phyloP scores from a whole-genome alignment of 2,113 vertebrate genomes.

The Platycercus adscitus region DNA sequence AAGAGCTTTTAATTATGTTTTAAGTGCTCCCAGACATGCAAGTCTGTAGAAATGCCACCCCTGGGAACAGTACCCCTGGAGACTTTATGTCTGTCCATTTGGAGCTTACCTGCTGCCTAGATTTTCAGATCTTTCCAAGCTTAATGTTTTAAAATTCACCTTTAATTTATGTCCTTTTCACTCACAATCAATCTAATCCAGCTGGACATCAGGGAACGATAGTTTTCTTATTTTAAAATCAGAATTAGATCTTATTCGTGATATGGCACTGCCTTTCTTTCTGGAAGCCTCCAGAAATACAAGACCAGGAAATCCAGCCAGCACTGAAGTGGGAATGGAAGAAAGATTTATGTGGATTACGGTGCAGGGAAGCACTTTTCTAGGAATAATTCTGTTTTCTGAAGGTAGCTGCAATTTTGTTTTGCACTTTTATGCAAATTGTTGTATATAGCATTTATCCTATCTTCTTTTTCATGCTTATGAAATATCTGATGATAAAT shows the following conservation, averaged over 20 bases:
- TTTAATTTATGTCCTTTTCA: neutral
- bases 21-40: neutral
- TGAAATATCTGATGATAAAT: neutral
- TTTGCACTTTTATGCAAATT: neutral
- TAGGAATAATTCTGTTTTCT: neutral
- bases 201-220: neutral
- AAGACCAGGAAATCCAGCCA: neutral
- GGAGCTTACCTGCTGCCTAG: neutral
- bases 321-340: neutral
- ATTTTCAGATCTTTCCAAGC: neutral
- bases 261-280: neutral
- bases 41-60: neutral
- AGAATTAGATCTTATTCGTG: neutral
- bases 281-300: neutral
- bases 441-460: neutral
- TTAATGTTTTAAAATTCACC: neutral
- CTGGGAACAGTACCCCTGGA: neutral
- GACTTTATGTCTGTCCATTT: neutral
- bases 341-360: neutral
- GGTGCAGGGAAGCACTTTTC: neutral
- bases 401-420: neutral
- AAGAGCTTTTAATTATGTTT: neutral
- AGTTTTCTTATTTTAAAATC: neutral
- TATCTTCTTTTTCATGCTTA: neutral
- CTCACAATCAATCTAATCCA: neutral